phyloP scores from a whole-genome alignment of 2,888 invertebrate species.

The Asteroscopus sphinx region DNA sequence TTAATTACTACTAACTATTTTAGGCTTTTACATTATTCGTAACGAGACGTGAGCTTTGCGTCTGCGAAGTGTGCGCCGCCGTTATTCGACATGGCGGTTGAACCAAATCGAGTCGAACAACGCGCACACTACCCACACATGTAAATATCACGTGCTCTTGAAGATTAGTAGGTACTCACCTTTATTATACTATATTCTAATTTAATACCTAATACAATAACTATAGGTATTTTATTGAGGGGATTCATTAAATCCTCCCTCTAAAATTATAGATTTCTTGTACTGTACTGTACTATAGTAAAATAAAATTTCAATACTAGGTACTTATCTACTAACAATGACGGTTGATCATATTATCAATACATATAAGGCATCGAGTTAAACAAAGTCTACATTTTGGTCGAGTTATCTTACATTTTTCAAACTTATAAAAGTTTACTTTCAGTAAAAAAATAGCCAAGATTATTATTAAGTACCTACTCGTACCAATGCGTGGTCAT shows the following conservation, averaged over 20 bases:
- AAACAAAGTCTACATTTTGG: conserved; percentile 33
- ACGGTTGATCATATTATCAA: conserved; percentile 7
- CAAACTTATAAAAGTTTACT: conserved; percentile 14
- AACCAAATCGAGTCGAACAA: too few species aligned
- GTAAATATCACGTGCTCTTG: too few species aligned
- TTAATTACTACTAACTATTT: background rate
- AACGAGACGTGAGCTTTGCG: background rate
- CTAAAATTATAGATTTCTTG: conserved; percentile 6
- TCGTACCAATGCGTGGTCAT: conserved; percentile 49
- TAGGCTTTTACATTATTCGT: background rate
- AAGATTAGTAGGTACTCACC: background rate
- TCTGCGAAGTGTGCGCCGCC: background rate
- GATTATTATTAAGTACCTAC: conserved; percentile 56
- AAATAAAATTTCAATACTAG: conserved; percentile 4
- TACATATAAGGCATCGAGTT: conserved; percentile 22
- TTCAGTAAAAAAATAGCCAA: conserved; percentile 23
- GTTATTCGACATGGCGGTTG: too few species aligned
- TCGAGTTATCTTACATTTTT: conserved; percentile 37
- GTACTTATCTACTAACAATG: conserved; percentile 10
- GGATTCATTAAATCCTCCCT: background rate
- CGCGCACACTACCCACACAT: too few species aligned
- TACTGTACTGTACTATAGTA: conserved; percentile 20
- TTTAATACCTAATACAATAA: background rate
- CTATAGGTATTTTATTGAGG: too few species aligned
- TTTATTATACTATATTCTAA: too few species aligned